Base-by-base conservation (phyloP, 2,888 invertebrate genomes). In the Caenorhabditis macrosperma region DNA sequence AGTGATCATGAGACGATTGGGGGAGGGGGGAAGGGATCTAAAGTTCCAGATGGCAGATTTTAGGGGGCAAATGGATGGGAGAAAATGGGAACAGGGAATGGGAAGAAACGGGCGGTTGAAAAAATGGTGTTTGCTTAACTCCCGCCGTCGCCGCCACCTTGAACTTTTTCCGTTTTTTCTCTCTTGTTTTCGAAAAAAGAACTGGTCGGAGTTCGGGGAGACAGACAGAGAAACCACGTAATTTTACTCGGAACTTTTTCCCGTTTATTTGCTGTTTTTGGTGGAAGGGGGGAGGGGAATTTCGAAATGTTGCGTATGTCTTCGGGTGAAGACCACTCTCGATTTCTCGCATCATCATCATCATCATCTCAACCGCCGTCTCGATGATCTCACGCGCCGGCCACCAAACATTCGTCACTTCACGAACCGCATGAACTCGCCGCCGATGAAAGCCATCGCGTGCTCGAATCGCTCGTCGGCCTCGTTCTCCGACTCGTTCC, bases 361-460 rank as follows among this genome's bases (percentile, higher is more conserved):
- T 6, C 20, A 46, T 20, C 28, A n/a, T n/a, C n/a, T n/a, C n/a
- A n/a, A n/a, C n/a, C n/a, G n/a, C n/a, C n/a, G 93, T 91, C 75
- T 93, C 93, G 0, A 98, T 95, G 80, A 94, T 92, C 71, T 93
- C 93, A 81, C 95, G 93, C 0, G 95, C 96, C n/a, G 96, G 95
- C 91, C 95, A 93, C 97, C 96, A 97, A 4, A 85, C 85, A 22
- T 93, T 92, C 55, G 93, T 93, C 82, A 92, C 64, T 91, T 59
- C 0, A 96, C 93, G 57, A 92, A 92, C 76, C 94, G 93, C 0
- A 93, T 85, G 90, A 99, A 96, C 91, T 97, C 97, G 52, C 92
- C 68, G 35, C 83, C 82, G 33, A 85, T 78, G 26, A 78, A 81
- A 12, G 64, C 41, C 94, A 91, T 22, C 68, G 88, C 91, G 91